Evolutionary conservation across 92 coral and sea anemone species (phyloP).

Genomic region (Siderastrea radians): DNA sequence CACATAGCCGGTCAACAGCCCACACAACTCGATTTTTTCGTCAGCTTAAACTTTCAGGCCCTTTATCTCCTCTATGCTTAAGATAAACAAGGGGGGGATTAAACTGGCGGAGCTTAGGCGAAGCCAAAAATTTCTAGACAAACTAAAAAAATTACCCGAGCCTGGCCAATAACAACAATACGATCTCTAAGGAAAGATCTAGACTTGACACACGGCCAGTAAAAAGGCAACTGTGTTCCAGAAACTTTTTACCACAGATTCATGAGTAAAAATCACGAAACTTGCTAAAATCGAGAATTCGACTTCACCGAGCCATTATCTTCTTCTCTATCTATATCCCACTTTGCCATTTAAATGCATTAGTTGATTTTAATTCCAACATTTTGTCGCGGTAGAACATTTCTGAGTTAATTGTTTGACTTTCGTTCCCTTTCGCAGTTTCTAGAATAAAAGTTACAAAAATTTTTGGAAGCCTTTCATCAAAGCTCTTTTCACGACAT

Average conservation of each 20-base stretch:
- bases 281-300: background rate
- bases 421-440: background rate
- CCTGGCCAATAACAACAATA: background rate
- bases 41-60: background rate
- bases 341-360: background rate
- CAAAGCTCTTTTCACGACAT: background rate
- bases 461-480: background rate
- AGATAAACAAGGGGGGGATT: slow-evolving; percentile 40
- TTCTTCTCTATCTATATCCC: background rate
- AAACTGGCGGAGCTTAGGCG: slow-evolving; percentile 13
- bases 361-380: background rate
- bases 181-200: background rate
- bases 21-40: slow-evolving; percentile 36
- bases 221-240: background rate
- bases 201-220: background rate
- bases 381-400: background rate
- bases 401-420: background rate
- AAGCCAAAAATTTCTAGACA: slow-evolving; percentile 22
- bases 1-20: background rate
- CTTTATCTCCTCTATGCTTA: slow-evolving; percentile 7
- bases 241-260: no score
- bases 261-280: no score
- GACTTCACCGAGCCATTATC: background rate
- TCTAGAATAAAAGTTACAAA: background rate
- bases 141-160: background rate